phyloP scores from a whole-genome alignment of 2,797 vertebrate genomes.

The Characodon lateralis region DNA sequence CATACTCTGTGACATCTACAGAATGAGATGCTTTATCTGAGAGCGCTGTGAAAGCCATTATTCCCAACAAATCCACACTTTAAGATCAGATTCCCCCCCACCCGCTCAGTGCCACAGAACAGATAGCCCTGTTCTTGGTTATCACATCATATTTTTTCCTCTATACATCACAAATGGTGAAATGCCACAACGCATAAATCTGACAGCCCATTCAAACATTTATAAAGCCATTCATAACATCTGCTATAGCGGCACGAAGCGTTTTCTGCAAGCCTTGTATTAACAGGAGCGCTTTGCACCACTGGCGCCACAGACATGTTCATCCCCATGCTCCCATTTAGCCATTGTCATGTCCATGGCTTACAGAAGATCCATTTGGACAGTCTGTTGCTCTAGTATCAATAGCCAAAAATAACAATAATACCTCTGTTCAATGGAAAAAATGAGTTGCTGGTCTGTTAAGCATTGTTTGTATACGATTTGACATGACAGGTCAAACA shows the following conservation, averaged over 20 bases:
- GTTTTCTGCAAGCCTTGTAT: slow-evolving; percentile 37
- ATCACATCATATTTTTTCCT: slow-evolving; percentile 58
- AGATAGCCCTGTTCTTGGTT: slow-evolving; percentile 62
- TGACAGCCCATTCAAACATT: slow-evolving; percentile 66
- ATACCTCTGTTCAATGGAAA: slow-evolving; percentile 58
- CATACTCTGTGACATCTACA: slow-evolving; percentile 57
- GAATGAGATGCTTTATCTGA: slow-evolving; percentile 62
- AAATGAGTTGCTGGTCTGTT: slow-evolving; percentile 62
- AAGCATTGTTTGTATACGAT: slow-evolving; percentile 60
- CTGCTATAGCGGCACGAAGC: slow-evolving; percentile 38
- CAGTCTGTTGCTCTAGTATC: slow-evolving; percentile 47
- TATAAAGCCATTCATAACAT: slow-evolving; percentile 61
- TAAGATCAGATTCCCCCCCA: slow-evolving; percentile 41
- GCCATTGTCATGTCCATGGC: slow-evolving; percentile 63
- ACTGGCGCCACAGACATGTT: slow-evolving; percentile 42
- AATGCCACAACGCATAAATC: slow-evolving; percentile 64
- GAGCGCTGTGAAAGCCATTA: slow-evolving; percentile 44
- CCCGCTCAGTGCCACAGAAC: slow-evolving; percentile 43
- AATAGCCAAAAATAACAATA: slow-evolving; percentile 62
- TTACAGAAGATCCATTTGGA: slow-evolving; percentile 63
- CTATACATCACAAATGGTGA: slow-evolving; percentile 63
- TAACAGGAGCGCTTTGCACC: slow-evolving; percentile 30
- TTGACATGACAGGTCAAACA: slow-evolving; percentile 72
- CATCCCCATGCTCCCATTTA: slow-evolving; percentile 59
- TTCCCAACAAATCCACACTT: slow-evolving; percentile 51